These are phyloP conservation scores for Dyspetes luteomarginatus DNA, from an alignment of 2,888 invertebrate species.

Conservation along the genomic window DNA sequence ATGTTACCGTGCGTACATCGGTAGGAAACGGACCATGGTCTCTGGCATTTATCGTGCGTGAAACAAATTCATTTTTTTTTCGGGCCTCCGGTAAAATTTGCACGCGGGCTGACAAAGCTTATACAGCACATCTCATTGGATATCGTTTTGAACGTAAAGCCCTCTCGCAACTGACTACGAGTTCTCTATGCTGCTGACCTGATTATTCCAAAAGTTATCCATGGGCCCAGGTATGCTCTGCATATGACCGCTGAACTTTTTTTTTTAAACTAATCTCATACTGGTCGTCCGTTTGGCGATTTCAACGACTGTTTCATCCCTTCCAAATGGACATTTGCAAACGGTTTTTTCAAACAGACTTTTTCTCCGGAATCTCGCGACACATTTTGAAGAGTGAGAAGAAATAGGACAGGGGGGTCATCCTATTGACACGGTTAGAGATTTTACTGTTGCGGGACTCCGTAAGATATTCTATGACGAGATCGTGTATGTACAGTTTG, in stretches of 20 bases:
- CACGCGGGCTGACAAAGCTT: background rate
- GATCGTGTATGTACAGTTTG: background rate
- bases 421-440: background rate
- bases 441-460: background rate
- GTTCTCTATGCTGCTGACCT: constrained; percentile 61
- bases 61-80: constrained; percentile 60
- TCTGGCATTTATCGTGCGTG: constrained; percentile 69
- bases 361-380: background rate
- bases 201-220: constrained; percentile 65
- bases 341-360: constrained; percentile 40
- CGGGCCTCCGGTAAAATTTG: constrained; percentile 2
- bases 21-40: constrained; percentile 25
- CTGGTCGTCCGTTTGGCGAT: background rate
- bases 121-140: constrained; percentile 47
- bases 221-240: constrained; percentile 39
- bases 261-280: constrained; percentile 22
- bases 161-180: background rate
- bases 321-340: constrained; percentile 7
- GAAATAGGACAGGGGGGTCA: background rate
- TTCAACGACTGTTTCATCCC: constrained; percentile 49
- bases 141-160: too few species aligned
- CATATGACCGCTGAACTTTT: constrained; percentile 55
- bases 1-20: constrained; percentile 17
- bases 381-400: background rate
- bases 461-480: background rate